Conservation (phyloP, 2,888 invertebrate genomes). For the Lasioglossum oenotherae region DNA sequence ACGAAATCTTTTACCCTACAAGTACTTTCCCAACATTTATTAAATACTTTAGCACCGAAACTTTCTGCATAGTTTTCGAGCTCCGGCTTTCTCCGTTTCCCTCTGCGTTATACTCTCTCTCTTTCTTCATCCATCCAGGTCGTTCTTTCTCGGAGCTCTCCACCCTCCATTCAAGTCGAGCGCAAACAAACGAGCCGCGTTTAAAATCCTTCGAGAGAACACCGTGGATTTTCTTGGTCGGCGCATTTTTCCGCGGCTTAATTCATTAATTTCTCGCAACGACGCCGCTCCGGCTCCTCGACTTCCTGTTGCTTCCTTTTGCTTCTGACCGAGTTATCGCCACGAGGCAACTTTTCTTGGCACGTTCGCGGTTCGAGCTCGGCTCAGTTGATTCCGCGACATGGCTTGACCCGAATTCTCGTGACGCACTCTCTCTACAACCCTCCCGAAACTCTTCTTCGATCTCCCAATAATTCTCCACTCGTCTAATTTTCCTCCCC, state of each 20-base stretch:
- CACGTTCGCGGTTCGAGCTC: slow-evolving; percentile 69
- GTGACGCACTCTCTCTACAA: slow-evolving; percentile 47
- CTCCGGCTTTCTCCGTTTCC: background rate
- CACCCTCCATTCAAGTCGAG: background rate
- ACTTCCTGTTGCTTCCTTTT: slow-evolving; percentile 72
- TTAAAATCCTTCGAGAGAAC: slow-evolving; percentile 1
- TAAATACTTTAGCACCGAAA: slow-evolving; percentile 5
- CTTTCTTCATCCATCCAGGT: background rate
- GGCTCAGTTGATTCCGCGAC: slow-evolving; percentile 53
- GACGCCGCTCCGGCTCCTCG: slow-evolving; percentile 17
- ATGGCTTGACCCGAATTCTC: slow-evolving; percentile 66
- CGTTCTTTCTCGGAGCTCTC: background rate
- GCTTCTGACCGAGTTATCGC: slow-evolving; percentile 62
- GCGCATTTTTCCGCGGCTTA: slow-evolving; percentile 44
- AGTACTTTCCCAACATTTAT: slow-evolving; percentile 13
- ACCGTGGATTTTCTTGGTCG: slow-evolving; percentile 1
- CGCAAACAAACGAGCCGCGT: background rate
- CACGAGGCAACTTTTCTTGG: slow-evolving; percentile 70
- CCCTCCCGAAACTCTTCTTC: background rate
- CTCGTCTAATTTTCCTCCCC: background rate
- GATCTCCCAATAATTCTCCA: background rate
- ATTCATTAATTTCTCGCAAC: slow-evolving; percentile 60
- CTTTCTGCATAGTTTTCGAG: background rate
- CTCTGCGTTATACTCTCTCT: background rate
- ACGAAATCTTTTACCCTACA: background rate